phyloP scores from a whole-genome alignment of 2,113 vertebrate genomes.

The Ceratotherium simum region DNA sequence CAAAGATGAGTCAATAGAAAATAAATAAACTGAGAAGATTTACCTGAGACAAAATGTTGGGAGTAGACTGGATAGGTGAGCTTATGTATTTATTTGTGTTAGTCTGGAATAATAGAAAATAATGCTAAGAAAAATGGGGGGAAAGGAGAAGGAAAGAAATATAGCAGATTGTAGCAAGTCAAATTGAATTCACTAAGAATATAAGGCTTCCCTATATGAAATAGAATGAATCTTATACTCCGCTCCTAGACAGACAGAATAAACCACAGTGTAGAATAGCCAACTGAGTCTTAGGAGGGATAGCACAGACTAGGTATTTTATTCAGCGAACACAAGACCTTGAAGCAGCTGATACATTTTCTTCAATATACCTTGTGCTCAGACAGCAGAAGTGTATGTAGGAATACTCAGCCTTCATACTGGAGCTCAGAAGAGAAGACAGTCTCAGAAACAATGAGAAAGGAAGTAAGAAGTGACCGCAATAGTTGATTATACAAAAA shows the following conservation, averaged over 20 bases:
- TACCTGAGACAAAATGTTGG: not conserved
- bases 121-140: not conserved
- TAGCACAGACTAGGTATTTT: not conserved
- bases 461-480: not conserved
- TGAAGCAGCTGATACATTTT: not conserved
- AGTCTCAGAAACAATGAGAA: not conserved
- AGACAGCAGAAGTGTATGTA: not conserved
- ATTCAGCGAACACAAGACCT: not conserved
- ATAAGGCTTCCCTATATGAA: not conserved
- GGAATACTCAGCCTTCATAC: not conserved
- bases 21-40: not conserved
- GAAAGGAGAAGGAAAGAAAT: not conserved
- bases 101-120: not conserved
- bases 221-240: not conserved
- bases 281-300: not conserved
- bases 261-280: not conserved
- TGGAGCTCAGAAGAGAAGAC: not conserved
- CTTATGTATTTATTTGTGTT: not conserved
- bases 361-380: not conserved
- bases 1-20: not conserved
- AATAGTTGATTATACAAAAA: not conserved
- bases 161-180: not conserved
- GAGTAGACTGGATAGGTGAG: not conserved
- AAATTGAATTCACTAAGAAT: not conserved
- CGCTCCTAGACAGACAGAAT: not conserved